Evolutionary conservation across 2,113 vertebrate species (phyloP), one percentile per base, ranked within the genome.

Genomic region (Ammodytes dubius): DNA sequence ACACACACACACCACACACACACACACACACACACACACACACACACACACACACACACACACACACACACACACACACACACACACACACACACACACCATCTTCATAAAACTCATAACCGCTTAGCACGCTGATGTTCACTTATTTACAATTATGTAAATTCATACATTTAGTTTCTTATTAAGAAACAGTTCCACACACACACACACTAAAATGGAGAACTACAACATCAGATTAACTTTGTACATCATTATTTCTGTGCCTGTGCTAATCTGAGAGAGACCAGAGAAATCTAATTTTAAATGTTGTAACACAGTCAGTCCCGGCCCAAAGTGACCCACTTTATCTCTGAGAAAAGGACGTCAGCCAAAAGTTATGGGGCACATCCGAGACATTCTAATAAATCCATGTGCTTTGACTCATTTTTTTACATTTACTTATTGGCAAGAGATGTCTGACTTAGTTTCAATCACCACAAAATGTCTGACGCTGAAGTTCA

Each of bases 311-410:
- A 64, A 85, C 77, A 46, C 67, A 78, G 72, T 70, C 60, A 53
- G 87, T 69, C 77, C 77, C 42, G 83, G 63, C 85, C 84, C 75
- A 70, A 42, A 82, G 77, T 83, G 92, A 93, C 94, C 94, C 90
- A 92, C 88, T 92, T 93, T 71, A 70, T 47, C 83, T 86, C 47
- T 71, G 66, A 63, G 39, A 54, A 27, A 76, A 47, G 46, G 40
- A 64, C 85, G 19, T 71, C 71, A 43, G 89, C 82, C 91, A 85
- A 69, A 82, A 78, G 8, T 86, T 83, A 77, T 82, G 39, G 72
- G 82, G 72, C 27, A 86, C 81, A 87, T 86, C 78, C 27, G 84
- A 87, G 63, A 85, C 69, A 19, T 63, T 65, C 49, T 56, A 73
- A 64, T 80, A 42, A 63, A 70, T 64, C 35, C 8, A 27, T 65